These are phyloP conservation scores for Malurus cyaneus DNA, from an alignment of 2,113 vertebrate genomes.

Conservation along the genomic window DNA sequence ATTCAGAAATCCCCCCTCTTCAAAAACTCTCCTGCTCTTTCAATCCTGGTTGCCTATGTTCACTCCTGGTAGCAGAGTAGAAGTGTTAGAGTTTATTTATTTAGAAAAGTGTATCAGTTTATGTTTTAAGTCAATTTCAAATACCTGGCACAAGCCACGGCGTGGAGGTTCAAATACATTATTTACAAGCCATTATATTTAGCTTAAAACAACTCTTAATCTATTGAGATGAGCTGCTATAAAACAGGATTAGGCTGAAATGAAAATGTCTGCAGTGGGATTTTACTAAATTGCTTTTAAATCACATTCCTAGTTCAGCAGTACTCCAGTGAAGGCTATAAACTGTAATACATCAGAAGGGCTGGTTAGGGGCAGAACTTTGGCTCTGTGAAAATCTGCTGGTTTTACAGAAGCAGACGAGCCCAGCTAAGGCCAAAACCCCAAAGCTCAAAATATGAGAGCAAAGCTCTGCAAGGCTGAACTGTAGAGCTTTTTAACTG, in stretches of 20 bases:
- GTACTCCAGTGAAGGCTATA: neutral
- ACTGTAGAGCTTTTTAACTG: neutral
- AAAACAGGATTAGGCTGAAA: slow-evolving; percentile 39
- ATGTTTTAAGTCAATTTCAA: slow-evolving; percentile 1
- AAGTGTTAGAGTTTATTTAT: neutral
- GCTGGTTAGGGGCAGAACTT: neutral
- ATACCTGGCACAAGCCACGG: neutral
- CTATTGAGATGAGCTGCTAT: neutral
- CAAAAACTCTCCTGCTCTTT: neutral
- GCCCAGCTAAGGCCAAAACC: neutral
- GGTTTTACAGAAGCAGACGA: neutral
- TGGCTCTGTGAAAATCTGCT: neutral
- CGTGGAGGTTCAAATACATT: neutral
- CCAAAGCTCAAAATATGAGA: neutral
- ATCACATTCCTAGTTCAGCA: neutral
- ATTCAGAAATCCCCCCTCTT: neutral
- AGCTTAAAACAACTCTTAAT: slow-evolving; percentile 2
- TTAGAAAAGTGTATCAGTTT: neutral
- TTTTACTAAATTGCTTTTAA: slow-evolving; percentile 51
- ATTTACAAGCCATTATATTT: neutral
- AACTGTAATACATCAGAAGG: neutral
- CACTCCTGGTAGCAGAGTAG: neutral
- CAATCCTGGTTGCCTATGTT: neutral
- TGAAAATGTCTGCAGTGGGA: slow-evolving; percentile 24
- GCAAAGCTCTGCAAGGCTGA: neutral